Evolutionary conservation across 2,113 vertebrate genomes (phyloP).

Genomic region (Tenrec ecaudatus): DNA sequence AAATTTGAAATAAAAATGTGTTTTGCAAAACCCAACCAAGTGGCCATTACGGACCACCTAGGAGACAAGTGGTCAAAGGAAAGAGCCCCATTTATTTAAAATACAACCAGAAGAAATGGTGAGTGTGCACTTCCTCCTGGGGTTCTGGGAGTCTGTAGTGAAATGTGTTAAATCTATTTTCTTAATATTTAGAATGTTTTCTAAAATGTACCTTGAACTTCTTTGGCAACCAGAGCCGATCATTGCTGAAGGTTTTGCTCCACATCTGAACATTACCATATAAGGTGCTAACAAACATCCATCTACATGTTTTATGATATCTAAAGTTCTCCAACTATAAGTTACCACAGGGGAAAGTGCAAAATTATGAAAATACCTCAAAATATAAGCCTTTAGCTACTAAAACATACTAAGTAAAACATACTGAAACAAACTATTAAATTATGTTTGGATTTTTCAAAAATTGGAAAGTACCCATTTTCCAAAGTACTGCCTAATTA

Average conservation of each 20-base stretch:
- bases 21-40: conserved; percentile 44
- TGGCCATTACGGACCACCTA: conserved; percentile 34
- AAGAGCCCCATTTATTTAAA: conserved; percentile 42
- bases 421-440: conserved; percentile 68
- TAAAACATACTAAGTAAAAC: conserved; percentile 58
- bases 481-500: conserved; percentile 59
- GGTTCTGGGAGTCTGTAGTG: neutral
- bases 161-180: conserved; percentile 46
- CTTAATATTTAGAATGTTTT: conserved; percentile 50
- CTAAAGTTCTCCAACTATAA: conserved; percentile 45
- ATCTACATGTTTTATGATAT: conserved; percentile 55
- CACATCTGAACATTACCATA: conserved; percentile 7
- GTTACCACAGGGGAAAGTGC: neutral
- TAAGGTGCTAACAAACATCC: conserved; percentile 38
- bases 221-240: conserved; percentile 7
- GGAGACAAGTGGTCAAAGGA: conserved; percentile 26
- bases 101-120: conserved; percentile 45
- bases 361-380: conserved; percentile 47
- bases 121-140: conserved; percentile 2
- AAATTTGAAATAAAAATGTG: conserved; percentile 58
- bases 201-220: conserved; percentile 4
- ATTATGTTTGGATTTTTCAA: conserved; percentile 65
- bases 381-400: conserved; percentile 48
- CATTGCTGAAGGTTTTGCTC: neutral
- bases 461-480: conserved; percentile 64